Conservation (phyloP, 2,888 invertebrate genomes). For the Orchesella flavescens region DNA sequence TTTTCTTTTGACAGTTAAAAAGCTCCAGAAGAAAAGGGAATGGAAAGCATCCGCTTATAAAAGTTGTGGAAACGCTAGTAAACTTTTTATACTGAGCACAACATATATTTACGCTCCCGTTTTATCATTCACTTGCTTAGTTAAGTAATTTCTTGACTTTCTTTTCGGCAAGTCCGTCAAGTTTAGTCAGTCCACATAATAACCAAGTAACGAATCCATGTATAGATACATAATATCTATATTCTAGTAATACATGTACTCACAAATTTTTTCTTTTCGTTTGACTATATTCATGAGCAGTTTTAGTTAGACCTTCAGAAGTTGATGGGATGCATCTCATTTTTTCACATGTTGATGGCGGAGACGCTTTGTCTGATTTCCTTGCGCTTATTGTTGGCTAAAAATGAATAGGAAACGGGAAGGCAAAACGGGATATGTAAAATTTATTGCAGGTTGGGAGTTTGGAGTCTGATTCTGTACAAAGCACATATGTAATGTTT, state of each 20-base stretch:
- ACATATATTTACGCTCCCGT: neutral
- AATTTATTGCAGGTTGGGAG: neutral
- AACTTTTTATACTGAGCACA: neutral
- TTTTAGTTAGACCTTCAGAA: neutral
- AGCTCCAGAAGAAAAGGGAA: slow-evolving; percentile 14
- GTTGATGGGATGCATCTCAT: neutral
- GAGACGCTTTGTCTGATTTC: neutral
- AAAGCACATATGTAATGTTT: too few relatives aligned
- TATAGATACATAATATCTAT: too few relatives aligned
- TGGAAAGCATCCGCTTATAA: slow-evolving; percentile 30
- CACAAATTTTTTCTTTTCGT: neutral
- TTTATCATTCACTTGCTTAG: neutral
- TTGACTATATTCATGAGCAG: neutral
- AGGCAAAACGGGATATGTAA: neutral
- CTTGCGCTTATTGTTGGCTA: neutral
- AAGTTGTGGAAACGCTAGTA: neutral
- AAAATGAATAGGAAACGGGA: neutral
- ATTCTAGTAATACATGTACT: too few relatives aligned
- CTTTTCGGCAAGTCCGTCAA: neutral
- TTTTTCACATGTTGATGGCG: slow-evolving; percentile 18
- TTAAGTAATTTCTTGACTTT: neutral
- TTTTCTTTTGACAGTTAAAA: neutral
- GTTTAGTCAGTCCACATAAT: neutral
- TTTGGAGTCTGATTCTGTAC: neutral
- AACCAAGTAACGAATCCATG: too few relatives aligned